These are phyloP conservation scores for Cephus runcator DNA, from an alignment of 2,888 invertebrate genomes.

Conservation along the genomic window DNA sequence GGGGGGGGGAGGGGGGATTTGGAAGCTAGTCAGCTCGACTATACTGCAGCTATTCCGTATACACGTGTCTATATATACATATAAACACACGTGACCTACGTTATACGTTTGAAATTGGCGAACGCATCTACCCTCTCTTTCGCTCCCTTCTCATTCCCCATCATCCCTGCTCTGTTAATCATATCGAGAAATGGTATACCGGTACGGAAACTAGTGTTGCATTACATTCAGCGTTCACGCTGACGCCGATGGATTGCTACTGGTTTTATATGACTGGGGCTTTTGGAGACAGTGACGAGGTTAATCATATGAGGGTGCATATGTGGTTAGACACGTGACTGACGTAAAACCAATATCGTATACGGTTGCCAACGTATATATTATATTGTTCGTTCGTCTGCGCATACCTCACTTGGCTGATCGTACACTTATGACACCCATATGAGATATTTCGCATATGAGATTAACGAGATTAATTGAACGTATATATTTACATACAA, in stretches of 20 bases:
- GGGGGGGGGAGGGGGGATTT: slow-evolving; percentile 16
- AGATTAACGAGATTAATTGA: too few relatives aligned
- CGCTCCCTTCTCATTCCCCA: background rate
- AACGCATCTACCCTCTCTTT: background rate
- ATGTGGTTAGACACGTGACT: background rate
- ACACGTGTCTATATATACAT: too few relatives aligned
- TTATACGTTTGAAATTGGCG: too few relatives aligned
- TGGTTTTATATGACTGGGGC: background rate
- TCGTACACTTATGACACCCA: too few relatives aligned
- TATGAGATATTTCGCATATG: too few relatives aligned
- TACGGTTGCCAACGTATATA: too few relatives aligned
- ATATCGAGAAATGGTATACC: slow-evolving; percentile 38
- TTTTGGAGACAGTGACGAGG: background rate
- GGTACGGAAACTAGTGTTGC: slow-evolving; percentile 23
- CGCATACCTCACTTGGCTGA: too few relatives aligned
- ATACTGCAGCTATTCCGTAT: background rate
- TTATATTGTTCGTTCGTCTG: too few relatives aligned
- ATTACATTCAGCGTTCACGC: slow-evolving; percentile 25
- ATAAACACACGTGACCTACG: background rate
- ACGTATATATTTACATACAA: too few relatives aligned
- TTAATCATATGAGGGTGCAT: background rate
- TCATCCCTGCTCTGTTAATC: slow-evolving; percentile 36
- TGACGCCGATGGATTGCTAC: background rate
- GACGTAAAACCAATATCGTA: background rate
- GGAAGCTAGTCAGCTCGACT: slow-evolving; percentile 47